Conservation (phyloP, 2,888 invertebrate species). For the Drosophila anomelani region DNA sequence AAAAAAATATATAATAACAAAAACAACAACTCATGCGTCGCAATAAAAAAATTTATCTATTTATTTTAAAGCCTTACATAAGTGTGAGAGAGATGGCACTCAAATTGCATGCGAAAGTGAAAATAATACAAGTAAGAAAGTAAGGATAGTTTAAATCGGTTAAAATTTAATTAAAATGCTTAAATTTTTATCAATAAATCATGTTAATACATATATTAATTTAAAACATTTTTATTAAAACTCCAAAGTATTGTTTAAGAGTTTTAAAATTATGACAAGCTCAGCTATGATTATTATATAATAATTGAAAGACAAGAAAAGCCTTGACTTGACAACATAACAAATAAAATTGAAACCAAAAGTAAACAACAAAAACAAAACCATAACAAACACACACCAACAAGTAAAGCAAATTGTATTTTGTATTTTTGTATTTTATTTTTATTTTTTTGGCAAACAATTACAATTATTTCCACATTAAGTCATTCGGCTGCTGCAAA, state of each 20-base stretch:
- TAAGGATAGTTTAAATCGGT: no score
- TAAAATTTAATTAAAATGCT: no score
- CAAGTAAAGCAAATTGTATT: conserved; percentile 12
- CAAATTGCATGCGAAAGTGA: conserved; percentile 1
- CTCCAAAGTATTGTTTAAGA: not conserved
- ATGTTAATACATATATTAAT: not conserved
- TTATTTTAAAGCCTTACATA: conserved; percentile 2
- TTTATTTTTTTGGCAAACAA: conserved; percentile 15
- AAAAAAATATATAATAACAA: conserved; percentile 13
- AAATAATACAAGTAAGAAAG: conserved; percentile 31
- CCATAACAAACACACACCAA: not conserved
- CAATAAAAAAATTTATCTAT: conserved; percentile 40
- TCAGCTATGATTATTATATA: conserved; percentile 22
- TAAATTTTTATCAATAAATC: no score
- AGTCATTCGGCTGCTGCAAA: conserved; percentile 29
- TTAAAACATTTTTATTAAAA: not conserved
- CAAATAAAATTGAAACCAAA: conserved; percentile 1
- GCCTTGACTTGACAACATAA: conserved; percentile 26
- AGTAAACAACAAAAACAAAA: conserved; percentile 1
- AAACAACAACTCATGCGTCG: conserved; percentile 40
- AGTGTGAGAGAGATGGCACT: no score
- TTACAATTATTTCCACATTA: conserved; percentile 43
- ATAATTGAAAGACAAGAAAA: conserved; percentile 12
- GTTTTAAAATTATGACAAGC: conserved; percentile 3
- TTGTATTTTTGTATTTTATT: conserved; percentile 1